These are phyloP conservation scores for Platynereis dumerilii DNA, from an alignment of 2,888 invertebrate species.

Conservation along the genomic window DNA sequence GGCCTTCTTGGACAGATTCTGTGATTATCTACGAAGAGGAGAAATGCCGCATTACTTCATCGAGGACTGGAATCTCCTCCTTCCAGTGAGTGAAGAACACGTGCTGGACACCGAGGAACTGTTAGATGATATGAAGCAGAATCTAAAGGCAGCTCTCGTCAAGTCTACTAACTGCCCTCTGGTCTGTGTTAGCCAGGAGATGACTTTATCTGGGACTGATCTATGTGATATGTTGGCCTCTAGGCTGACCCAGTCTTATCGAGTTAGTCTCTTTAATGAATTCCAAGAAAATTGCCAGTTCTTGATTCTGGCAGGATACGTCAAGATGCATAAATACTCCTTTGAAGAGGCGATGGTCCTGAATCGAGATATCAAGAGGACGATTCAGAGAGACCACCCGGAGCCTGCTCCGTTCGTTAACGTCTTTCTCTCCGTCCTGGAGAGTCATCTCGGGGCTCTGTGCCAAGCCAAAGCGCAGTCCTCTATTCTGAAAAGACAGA, in stretches of 20 bases:
- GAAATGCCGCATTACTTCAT: conserved; percentile 3
- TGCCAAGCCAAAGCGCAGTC: not conserved
- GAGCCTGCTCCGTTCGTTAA: not conserved
- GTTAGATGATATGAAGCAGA: conserved; percentile 1
- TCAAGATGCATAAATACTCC: not conserved
- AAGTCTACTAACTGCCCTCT: not conserved
- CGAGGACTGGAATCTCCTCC: not conserved
- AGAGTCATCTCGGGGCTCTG: not conserved
- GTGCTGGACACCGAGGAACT: not conserved
- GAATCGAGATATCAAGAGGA: not conserved
- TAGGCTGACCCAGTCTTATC: not conserved
- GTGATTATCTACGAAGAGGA: not conserved
- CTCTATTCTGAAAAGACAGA: too few species aligned
- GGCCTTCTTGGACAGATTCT: not conserved
- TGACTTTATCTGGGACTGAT: too few species aligned
- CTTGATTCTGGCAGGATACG: not conserved
- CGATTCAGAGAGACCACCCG: not conserved
- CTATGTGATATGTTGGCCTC: not conserved
- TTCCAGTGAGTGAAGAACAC: not conserved
- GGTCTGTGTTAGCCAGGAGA: not conserved
- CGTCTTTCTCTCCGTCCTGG: not conserved
- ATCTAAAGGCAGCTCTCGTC: not conserved
- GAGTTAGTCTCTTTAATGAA: not conserved
- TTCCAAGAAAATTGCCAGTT: not conserved
- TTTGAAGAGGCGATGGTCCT: not conserved